Evolutionary conservation across 2,113 vertebrate genomes (phyloP), one percentile per base, ranked within the genome.

Genomic region (Cyanistes caeruleus): DNA sequence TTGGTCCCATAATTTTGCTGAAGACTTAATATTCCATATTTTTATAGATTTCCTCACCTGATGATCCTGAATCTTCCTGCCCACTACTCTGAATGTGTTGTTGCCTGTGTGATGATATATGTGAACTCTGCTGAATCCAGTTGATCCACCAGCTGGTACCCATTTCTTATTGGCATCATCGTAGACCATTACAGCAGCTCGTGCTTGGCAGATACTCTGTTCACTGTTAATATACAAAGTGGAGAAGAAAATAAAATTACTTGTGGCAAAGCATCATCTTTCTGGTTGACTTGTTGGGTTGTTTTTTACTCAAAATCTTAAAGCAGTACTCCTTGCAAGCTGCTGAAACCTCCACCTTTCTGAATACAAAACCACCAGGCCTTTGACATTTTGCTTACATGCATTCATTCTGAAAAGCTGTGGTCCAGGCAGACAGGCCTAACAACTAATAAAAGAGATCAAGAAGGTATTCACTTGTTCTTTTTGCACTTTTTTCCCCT

Each of bases 101-200:
- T 99, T 99, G 96, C 99, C 99, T 15, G 99, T 99, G 89, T 99
- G 99, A 96, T 99, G 99, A 97, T 99, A 99, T 87, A 99, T 99
- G 92, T 99, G 99, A 94, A 99, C 99, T 97, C 99, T 98, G 98
- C 99, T 99, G 98, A 99, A 99, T 75, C 99, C 99, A 10, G 99
- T 99, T 41, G 99, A 99, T 62, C 99, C 99, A 21, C 99, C 99
- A 43, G 99, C 99, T 27, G 99, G 99, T 90, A 99, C 98, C 99
- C 99, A 99, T 97, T 99, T 99, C 98, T 99, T 99, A 94, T 99
- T 99, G 98, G 98, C 98, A 95, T 99, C 99, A 41, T 99, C 99
- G 2, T 99, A 99, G 93, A 99, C 99, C 99, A 99, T 99, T 84
- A 99, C 99, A 75, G 99, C 99, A 91, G 99, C 99, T 97, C 99